Percentiles rank a stretch among this genome's conserved stretches.
Conservation (phyloP, 53 echinoderm and acorn worm genomes). For the Henricia sp. region DNA sequence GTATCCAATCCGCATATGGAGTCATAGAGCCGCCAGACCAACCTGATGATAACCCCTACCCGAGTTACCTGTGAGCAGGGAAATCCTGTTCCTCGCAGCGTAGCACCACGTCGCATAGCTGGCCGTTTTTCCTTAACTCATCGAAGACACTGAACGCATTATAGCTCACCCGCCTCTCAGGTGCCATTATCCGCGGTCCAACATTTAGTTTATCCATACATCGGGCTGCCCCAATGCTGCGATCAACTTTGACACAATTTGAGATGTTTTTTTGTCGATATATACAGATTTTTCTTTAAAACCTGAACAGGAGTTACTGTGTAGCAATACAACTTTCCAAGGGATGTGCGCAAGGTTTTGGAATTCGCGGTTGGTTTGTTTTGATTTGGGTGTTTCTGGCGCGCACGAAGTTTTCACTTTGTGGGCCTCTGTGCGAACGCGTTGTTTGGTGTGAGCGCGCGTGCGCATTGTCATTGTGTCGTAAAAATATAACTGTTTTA, state of each 20-base stretch:
- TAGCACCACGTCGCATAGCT: constrained; percentile 90
- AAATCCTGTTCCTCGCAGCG: constrained; percentile 88
- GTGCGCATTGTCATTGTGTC: too few species aligned
- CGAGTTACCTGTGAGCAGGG: constrained; percentile 84
- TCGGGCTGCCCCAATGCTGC: not conserved
- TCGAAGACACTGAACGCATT: constrained; percentile 78
- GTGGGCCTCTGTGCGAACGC: not conserved
- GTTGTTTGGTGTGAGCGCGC: not conserved
- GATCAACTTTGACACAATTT: too few species aligned
- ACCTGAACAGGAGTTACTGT: not conserved
- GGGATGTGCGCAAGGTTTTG: not conserved
- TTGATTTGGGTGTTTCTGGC: constrained; percentile 36
- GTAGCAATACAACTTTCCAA: not conserved
- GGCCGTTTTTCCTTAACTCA: constrained; percentile 80
- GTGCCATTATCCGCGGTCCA: constrained; percentile 16
- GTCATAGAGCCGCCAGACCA: too few species aligned
- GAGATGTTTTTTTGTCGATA: too few species aligned
- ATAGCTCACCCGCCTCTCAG: constrained; percentile 58
- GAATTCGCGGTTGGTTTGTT: constrained; percentile 9
- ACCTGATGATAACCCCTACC: too few species aligned
- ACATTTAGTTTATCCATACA: not conserved
- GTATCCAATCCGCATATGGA: too few species aligned
- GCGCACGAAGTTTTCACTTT: constrained; percentile 1
- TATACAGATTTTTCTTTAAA: too few species aligned
- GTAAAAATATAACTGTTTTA: too few species aligned